A percentile compares a stretch with the other conserved stretches of the same genome.
These are phyloP conservation scores for Lacanobia oleracea DNA, from an alignment of 2,888 invertebrate genomes.

Conservation along the genomic window DNA sequence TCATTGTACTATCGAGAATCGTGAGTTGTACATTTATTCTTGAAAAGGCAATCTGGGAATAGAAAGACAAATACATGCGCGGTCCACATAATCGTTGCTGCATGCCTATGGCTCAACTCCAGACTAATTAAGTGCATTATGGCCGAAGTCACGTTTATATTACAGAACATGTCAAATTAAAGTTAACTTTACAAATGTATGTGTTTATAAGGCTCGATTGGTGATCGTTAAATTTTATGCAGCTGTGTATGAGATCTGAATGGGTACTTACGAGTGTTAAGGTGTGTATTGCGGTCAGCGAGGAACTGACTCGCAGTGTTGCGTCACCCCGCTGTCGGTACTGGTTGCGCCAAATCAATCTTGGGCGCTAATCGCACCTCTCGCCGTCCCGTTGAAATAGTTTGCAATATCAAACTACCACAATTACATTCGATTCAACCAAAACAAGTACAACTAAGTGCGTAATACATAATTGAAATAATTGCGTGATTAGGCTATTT, in stretches of 20 bases:
- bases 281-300: conserved; percentile 82
- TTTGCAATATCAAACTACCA: conserved; percentile 70
- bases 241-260: conserved; percentile 73
- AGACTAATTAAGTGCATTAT: conserved; percentile 70
- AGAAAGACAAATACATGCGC: conserved; percentile 70
- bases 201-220: conserved; percentile 65
- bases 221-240: conserved; percentile 67
- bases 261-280: conserved; percentile 73
- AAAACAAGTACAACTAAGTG: conserved; percentile 64
- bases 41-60: conserved; percentile 76
- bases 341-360: conserved; percentile 86
- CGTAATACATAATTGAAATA: conserved; percentile 48
- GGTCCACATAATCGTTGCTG: conserved; percentile 64
- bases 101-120: conserved; percentile 61
- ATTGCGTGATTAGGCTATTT: conserved; percentile 37
- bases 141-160: conserved; percentile 65
- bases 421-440: conserved; percentile 59
- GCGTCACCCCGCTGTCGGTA: conserved; percentile 76
- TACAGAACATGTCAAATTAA: conserved; percentile 55
- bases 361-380: conserved; percentile 80
- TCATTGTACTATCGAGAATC: conserved; percentile 82
- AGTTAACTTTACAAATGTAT: conserved; percentile 48
- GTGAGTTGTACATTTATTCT: conserved; percentile 81
- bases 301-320: conserved; percentile 74
- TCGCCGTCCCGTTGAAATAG: conserved; percentile 74